phyloP scores from a whole-genome alignment of 2,797 vertebrate genomes.

The Enteromius radiatus region DNA sequence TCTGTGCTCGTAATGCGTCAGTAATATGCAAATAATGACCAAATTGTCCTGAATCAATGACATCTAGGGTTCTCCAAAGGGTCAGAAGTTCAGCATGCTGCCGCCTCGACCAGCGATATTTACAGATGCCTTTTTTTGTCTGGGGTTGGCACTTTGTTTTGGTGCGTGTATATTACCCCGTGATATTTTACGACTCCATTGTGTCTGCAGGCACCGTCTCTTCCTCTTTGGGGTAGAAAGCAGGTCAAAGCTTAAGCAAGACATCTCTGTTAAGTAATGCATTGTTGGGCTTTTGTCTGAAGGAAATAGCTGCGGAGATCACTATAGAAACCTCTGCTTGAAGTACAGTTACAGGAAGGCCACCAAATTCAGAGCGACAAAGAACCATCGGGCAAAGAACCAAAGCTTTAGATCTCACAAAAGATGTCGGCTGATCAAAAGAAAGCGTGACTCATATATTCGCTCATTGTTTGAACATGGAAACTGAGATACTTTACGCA shows the following conservation, averaged over 20 bases:
- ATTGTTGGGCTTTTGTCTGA: conserved; percentile 70
- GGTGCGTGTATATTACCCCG: conserved; percentile 66
- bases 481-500: neutral
- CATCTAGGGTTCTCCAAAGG: conserved; percentile 65
- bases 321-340: conserved; percentile 66
- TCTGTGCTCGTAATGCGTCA: conserved; percentile 28
- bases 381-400: conserved; percentile 8
- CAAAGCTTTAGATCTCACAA: conserved; percentile 8
- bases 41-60: conserved; percentile 71
- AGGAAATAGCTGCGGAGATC: conserved; percentile 70
- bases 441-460: neutral
- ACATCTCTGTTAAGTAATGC: conserved; percentile 70
- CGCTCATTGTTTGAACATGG: neutral
- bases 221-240: conserved; percentile 70
- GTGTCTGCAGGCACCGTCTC: conserved; percentile 60
- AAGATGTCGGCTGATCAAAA: neutral
- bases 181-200: conserved; percentile 74
- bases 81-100: conserved; percentile 77
- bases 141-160: conserved; percentile 41
- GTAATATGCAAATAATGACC: conserved; percentile 58
- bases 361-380: conserved; percentile 40
- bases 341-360: conserved; percentile 49
- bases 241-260: conserved; percentile 78
- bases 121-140: conserved; percentile 64
- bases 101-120: conserved; percentile 69